Base-by-base conservation (phyloP, 2,113 vertebrate genomes). In the Nerophis lumbriciformis region DNA sequence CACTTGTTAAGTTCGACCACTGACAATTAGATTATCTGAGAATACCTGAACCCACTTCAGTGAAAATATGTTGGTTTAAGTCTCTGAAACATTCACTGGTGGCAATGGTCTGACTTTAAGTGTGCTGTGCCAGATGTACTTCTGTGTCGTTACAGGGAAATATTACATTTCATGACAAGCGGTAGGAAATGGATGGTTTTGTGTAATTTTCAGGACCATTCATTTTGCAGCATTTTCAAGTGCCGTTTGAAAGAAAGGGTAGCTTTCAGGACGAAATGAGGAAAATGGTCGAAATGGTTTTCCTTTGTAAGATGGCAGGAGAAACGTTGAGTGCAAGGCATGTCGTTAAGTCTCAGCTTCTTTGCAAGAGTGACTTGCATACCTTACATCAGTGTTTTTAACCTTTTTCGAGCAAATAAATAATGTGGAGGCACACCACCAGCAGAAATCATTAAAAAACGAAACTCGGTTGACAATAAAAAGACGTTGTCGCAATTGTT, bases 1-100 rank as follows among this genome's bases (percentile, higher is more conserved):
- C 77, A 82, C 84, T 84, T 71, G 76, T 88, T 87, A 90, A 90
- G 84, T 90, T 82, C 73, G 77, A 68, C 55, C 39, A 72, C 8
- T 77, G 84, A 83, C 52, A 80, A 73, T 85, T 77, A 76, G 77
- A 85, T 79, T 81, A 28, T 2, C 28, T 28, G 28, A 28, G 28
- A 79, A 83, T 84, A 79, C 68, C 63, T 72, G 64, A 69, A 75
- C 63, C 55, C 61, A 60, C 72, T 67, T 63, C 52, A 13, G 37
- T 80, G 75, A 85, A 79, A 44, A 53, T 61, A 74, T 16, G 48
- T 59, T 67, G 82, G 73, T 81, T 81, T 72, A 65, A 64, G 55
- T 83, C 74, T 81, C 80, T 72, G 63, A 64, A 55, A 78, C 73
- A 76, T 59, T 59, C 5, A 61, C 56, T 64, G 63, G 39, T 21